Percentiles rank a stretch among this genome's conserved stretches.
Conservation (phyloP, 2,888 invertebrate species). For the Hecatera dysodea region DNA sequence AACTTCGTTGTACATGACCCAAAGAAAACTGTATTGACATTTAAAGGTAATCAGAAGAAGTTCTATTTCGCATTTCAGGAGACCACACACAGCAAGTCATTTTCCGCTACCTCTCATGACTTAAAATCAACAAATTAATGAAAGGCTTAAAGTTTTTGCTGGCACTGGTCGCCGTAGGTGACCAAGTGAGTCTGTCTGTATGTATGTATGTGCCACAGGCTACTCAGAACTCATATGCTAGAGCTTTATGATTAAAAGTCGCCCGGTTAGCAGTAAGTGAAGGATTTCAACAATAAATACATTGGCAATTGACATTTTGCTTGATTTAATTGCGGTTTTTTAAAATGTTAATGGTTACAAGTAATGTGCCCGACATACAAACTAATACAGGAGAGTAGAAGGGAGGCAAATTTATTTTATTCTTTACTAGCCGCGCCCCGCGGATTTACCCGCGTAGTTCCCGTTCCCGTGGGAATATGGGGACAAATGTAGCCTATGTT, state of each 20-base stretch:
- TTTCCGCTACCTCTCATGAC: constrained; percentile 46
- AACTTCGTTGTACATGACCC: too few species aligned
- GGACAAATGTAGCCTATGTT: too few species aligned
- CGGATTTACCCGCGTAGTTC: too few species aligned
- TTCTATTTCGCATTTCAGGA: background rate
- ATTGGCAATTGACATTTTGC: constrained; percentile 35
- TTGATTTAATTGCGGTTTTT: constrained; percentile 14
- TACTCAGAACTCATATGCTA: background rate
- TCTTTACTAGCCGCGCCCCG: too few species aligned
- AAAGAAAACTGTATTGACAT: too few species aligned
- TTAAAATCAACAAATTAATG: constrained; percentile 58
- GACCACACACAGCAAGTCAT: too few species aligned
- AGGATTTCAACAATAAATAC: constrained; percentile 43
- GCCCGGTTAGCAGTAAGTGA: background rate
- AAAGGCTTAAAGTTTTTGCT: constrained; percentile 70
- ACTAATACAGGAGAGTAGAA: too few species aligned
- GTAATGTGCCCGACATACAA: too few species aligned
- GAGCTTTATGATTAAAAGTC: constrained; percentile 40
- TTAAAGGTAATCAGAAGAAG: too few species aligned
- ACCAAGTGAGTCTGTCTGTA: constrained; percentile 46
- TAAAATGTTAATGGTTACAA: background rate
- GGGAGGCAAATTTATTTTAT: too few species aligned
- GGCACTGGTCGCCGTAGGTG: constrained; percentile 57
- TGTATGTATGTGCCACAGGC: constrained; percentile 18
- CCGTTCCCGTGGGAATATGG: too few species aligned